phyloP scores from a whole-genome alignment of 2,113 vertebrate species.

The Ameiurus melas region DNA sequence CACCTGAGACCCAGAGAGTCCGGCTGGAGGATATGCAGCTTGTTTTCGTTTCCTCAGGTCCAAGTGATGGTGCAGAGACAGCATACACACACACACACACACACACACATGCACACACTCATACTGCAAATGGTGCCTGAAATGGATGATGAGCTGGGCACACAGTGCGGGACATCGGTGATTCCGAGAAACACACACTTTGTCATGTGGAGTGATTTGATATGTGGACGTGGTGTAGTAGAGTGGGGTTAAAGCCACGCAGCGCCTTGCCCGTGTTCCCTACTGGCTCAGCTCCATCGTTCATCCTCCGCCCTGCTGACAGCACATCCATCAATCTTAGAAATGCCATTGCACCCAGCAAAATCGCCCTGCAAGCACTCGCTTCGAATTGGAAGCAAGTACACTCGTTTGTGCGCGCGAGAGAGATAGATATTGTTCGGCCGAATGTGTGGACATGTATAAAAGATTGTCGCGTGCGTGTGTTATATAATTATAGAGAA shows the following conservation, averaged over 20 bases:
- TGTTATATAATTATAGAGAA: conserved; percentile 16
- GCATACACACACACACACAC: not conserved
- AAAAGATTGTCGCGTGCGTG: not conserved
- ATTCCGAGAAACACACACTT: not conserved
- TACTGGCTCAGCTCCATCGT: conserved; percentile 62
- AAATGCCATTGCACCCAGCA: conserved; percentile 48
- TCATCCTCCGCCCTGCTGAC: conserved; percentile 64
- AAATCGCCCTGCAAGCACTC: conserved; percentile 43
- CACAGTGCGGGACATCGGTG: not conserved
- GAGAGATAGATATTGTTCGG: not conserved
- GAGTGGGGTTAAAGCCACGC: conserved; percentile 51
- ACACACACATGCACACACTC: not conserved
- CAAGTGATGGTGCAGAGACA: conserved; percentile 36
- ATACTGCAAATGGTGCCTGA: not conserved
- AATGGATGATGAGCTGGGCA: conserved; percentile 1
- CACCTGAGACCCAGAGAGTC: conserved; percentile 70
- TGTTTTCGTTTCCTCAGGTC: conserved; percentile 58
- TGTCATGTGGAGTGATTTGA: not conserved
- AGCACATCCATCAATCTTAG: conserved; percentile 71
- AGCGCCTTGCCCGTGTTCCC: conserved; percentile 56
- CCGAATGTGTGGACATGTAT: not conserved
- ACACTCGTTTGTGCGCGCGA: not conserved
- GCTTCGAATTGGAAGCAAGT: conserved; percentile 47
- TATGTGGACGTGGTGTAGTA: not conserved
- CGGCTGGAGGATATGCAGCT: conserved; percentile 66